These are phyloP conservation scores for Dipodomys ordii DNA, from an alignment of 2,113 vertebrate genomes.

Conservation along the genomic window DNA sequence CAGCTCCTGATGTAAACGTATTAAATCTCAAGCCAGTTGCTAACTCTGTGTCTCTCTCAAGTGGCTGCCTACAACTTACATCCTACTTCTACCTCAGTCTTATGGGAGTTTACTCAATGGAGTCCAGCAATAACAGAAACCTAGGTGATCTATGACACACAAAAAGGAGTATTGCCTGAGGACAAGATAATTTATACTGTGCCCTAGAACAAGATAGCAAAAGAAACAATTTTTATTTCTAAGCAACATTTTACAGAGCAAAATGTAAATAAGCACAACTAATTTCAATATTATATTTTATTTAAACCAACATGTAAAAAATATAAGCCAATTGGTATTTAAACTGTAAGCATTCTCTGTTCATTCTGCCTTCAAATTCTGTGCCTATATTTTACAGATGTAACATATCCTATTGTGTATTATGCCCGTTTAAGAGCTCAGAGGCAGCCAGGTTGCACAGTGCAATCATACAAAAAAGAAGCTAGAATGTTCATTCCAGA, in stretches of 20 bases:
- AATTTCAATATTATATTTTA: background rate
- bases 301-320: background rate
- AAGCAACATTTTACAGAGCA: background rate
- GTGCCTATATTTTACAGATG: background rate
- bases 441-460: background rate
- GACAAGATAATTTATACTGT: background rate
- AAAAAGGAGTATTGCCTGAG: background rate
- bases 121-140: constrained; percentile 25
- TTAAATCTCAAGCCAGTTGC: background rate
- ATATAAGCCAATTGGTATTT: background rate
- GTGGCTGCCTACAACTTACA: background rate
- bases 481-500: background rate
- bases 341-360: background rate
- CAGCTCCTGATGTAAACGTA: background rate
- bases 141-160: background rate
- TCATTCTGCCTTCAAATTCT: background rate
- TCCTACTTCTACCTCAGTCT: background rate
- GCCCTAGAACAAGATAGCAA: background rate
- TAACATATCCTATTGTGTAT: background rate
- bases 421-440: background rate
- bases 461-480: background rate
- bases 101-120: background rate
- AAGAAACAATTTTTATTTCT: background rate
- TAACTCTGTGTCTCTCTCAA: constrained; percentile 6
- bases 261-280: background rate